Percentiles rank a stretch among this genome's conserved stretches.
Evolutionary conservation across 2,888 invertebrate genomes (phyloP).

Genomic region (Lasioglossum vierecki): DNA sequence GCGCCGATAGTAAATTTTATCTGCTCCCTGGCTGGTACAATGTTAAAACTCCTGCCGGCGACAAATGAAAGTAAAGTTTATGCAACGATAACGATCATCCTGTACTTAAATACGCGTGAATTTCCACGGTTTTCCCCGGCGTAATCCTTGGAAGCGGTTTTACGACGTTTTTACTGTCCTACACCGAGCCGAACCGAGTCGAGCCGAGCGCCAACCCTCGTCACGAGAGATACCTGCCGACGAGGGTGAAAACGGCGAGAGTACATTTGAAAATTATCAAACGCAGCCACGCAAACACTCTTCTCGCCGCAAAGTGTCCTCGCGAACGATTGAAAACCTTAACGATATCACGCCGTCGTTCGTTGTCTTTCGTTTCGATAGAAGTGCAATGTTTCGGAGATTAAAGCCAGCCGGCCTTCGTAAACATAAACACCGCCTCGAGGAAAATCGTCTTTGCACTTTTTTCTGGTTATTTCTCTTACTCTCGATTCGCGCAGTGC

Average conservation of each 20-base stretch:
- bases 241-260: conserved; percentile 33
- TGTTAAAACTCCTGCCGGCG: conserved; percentile 40
- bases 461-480: not conserved
- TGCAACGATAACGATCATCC: conserved; percentile 61
- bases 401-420: not conserved
- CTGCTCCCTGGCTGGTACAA: conserved; percentile 19
- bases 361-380: not conserved
- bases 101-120: conserved; percentile 59
- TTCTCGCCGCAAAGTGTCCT: conserved; percentile 13
- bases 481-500: too few species aligned
- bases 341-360: conserved; percentile 10
- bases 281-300: conserved; percentile 34
- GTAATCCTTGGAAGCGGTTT: conserved; percentile 64
- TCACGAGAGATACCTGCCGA: conserved; percentile 50
- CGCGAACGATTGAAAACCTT: conserved; percentile 46
- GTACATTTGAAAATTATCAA: conserved; percentile 65
- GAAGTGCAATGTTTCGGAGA: not conserved
- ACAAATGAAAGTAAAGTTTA: conserved; percentile 59
- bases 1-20: conserved; percentile 28
- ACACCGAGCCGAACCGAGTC: not conserved
- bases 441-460: not conserved
- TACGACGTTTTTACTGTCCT: conserved; percentile 64
- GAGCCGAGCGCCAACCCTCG: conserved; percentile 45
- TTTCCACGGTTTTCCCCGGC: conserved; percentile 54
- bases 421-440: not conserved